phyloP scores from a whole-genome alignment of 1,140 invertebrate genomes.

The Danaus melanippus region DNA sequence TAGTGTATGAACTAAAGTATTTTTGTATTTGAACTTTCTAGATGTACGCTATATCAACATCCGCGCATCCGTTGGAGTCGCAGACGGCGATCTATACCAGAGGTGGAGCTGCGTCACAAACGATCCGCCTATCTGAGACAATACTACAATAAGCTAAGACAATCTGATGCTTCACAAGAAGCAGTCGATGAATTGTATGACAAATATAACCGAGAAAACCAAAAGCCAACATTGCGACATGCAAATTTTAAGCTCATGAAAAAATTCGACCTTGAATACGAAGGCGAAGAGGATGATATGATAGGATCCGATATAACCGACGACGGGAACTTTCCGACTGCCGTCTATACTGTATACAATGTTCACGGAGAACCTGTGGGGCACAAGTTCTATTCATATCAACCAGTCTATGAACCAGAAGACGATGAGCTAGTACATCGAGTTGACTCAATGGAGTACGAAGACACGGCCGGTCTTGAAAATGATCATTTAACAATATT shows the following conservation, averaged over 20 bases:
- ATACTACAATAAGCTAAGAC: slow-evolving; percentile 59
- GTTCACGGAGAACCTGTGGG: slow-evolving; percentile 61
- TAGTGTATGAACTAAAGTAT: neutral
- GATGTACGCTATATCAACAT: slow-evolving; percentile 86
- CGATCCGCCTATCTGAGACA: slow-evolving; percentile 68
- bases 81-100: slow-evolving; percentile 74
- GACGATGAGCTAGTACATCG: slow-evolving; percentile 41
- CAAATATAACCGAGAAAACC: slow-evolving; percentile 55
- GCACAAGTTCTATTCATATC: slow-evolving; percentile 62
- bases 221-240: slow-evolving; percentile 58
- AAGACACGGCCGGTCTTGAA: slow-evolving; percentile 42
- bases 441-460: slow-evolving; percentile 42
- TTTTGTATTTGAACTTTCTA: slow-evolving; percentile 31
- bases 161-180: slow-evolving; percentile 41
- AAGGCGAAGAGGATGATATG: slow-evolving; percentile 37
- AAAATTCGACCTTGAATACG: slow-evolving; percentile 53
- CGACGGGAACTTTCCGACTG: slow-evolving; percentile 55
- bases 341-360: slow-evolving; percentile 64
- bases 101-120: slow-evolving; percentile 64
- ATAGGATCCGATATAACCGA: slow-evolving; percentile 30
- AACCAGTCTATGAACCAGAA: slow-evolving; percentile 65
- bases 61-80: slow-evolving; percentile 85
- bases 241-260: slow-evolving; percentile 65
- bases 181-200: slow-evolving; percentile 53
- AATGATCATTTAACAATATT: slow-evolving; percentile 47